Percentiles rank a stretch among this genome's conserved stretches.
Conservation (phyloP, 2,797 vertebrate species). For the Lepidocolaptes lacrymiger region DNA sequence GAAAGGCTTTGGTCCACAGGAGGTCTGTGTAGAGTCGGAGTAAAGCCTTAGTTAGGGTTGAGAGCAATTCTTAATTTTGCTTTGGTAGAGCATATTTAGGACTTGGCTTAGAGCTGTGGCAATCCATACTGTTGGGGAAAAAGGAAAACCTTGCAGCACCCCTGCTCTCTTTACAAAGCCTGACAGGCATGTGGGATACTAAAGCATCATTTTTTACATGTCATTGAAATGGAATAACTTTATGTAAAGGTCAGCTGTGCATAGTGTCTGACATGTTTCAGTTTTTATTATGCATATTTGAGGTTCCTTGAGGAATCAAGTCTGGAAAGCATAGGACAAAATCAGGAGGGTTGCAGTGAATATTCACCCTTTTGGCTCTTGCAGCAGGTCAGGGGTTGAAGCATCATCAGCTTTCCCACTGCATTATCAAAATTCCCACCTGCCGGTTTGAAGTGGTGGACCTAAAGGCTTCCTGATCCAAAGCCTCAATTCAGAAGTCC, state of each 20-base stretch:
- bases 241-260: not conserved
- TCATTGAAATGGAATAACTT: not conserved
- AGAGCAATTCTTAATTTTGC: not conserved
- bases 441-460: not conserved
- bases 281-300: not conserved
- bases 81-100: rapidly evolving
- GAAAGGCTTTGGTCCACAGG: not conserved
- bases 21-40: not conserved
- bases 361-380: not conserved
- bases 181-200: not conserved
- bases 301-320: not conserved
- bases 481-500: not conserved
- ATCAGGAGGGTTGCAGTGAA: not conserved
- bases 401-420: not conserved
- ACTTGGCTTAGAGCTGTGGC: not conserved
- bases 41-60: not conserved
- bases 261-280: not conserved
- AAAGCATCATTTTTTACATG: not conserved
- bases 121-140: not conserved
- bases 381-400: not conserved
- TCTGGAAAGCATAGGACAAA: not conserved
- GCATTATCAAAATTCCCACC: not conserved
- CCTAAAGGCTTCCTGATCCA: not conserved
- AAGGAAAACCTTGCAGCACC: not conserved
- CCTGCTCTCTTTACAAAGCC: not conserved